Percentiles rank a stretch among this genome's conserved stretches.
These are phyloP conservation scores for Nyctibius bracteatus DNA, from an alignment of 2,113 vertebrate genomes.

Conservation along the genomic window DNA sequence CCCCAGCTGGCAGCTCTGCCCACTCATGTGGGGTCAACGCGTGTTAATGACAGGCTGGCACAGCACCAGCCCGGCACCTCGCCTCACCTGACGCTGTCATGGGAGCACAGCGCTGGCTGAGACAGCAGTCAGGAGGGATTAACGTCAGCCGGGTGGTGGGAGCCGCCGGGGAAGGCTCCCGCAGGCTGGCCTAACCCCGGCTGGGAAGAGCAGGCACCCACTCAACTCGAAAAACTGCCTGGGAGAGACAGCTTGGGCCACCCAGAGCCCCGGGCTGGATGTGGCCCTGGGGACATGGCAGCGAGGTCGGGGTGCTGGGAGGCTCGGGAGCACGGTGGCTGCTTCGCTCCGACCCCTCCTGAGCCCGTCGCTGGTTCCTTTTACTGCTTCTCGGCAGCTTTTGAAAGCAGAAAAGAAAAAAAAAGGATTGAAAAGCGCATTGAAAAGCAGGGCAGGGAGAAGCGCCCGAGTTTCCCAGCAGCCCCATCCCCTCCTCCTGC, in stretches of 20 bases:
- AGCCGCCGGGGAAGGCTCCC: not conserved
- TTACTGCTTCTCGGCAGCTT: not conserved
- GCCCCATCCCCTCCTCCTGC: not conserved
- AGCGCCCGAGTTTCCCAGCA: not conserved
- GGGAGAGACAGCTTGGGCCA: not conserved
- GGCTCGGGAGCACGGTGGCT: fast-evolving
- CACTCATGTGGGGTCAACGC: fast-evolving
- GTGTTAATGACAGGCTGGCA: fast-evolving
- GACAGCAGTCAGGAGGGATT: slow-evolving; percentile 39
- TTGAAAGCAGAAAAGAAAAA: not conserved
- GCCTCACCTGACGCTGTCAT: not conserved
- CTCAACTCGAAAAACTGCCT: not conserved
- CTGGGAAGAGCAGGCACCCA: not conserved
- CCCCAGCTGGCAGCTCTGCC: not conserved
- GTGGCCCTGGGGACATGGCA: fast-evolving
- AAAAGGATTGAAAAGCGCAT: not conserved
- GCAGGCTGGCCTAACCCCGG: not conserved
- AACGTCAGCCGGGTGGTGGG: not conserved
- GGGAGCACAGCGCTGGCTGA: not conserved
- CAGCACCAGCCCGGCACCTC: fast-evolving
- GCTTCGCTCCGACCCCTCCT: not conserved
- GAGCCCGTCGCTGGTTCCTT: not conserved
- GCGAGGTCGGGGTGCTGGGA: not conserved
- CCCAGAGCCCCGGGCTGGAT: not conserved
- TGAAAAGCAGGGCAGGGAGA: not conserved